phyloP scores from a whole-genome alignment of 1,140 invertebrate species.

The Cherax destructor region DNA sequence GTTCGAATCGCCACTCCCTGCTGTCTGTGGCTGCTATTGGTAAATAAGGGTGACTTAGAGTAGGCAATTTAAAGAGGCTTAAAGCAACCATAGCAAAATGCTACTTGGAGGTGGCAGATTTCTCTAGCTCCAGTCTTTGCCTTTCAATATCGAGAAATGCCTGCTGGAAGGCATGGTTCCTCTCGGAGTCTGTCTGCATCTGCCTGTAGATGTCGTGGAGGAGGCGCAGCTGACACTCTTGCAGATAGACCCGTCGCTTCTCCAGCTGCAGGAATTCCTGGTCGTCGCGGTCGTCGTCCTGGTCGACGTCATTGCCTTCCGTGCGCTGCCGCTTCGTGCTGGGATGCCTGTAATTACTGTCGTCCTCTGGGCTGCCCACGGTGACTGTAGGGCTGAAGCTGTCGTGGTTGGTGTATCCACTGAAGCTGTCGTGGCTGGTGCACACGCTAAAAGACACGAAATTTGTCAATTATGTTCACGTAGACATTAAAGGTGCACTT shows the following conservation, averaged over 20 bases:
- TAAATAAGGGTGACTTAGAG: no score
- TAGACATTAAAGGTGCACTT: no score
- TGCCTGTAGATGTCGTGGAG: conserved; percentile 5
- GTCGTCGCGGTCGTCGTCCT: not conserved
- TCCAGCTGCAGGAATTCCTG: conserved; percentile 13
- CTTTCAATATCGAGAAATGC: conserved; percentile 14
- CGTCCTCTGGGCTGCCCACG: not conserved
- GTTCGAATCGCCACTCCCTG: no score
- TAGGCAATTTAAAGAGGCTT: no score
- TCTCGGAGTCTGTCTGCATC: not conserved
- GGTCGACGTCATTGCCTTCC: not conserved
- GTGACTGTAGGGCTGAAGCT: not conserved
- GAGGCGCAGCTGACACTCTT: conserved; percentile 5
- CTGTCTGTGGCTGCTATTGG: no score
- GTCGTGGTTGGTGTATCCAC: not conserved
- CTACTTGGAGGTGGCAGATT: not conserved
- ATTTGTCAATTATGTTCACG: no score
- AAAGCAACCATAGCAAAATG: no score
- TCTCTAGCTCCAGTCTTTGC: not conserved
- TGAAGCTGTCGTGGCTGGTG: not conserved
- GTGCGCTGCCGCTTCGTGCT: not conserved
- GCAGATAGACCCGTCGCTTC: conserved; percentile 2
- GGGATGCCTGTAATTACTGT: not conserved
- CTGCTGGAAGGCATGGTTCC: conserved; percentile 9
- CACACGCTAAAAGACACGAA: no score